Conservation (phyloP, 2,113 vertebrate genomes). For the Bubalus kerabau region DNA sequence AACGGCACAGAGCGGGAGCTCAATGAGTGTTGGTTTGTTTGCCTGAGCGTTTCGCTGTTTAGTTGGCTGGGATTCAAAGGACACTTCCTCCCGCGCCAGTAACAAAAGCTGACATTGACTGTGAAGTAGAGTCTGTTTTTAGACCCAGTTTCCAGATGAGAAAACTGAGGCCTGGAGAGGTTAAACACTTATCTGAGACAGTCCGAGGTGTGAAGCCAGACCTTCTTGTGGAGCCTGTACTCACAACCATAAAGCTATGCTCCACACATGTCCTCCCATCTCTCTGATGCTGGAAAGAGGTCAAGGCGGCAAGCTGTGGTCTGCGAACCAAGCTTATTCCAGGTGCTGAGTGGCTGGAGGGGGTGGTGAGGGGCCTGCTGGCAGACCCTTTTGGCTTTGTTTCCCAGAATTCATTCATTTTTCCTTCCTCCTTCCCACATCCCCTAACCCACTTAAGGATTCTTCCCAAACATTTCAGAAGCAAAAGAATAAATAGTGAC, state of each 20-base stretch:
- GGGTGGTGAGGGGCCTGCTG: background rate
- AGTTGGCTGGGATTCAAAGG: background rate
- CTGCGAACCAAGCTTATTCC: background rate
- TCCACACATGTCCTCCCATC: background rate
- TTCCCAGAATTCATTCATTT: background rate
- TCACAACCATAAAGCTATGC: background rate
- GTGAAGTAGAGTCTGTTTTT: background rate
- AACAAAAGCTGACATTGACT: background rate
- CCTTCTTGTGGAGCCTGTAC: background rate
- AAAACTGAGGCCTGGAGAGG: background rate
- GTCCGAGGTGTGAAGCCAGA: background rate
- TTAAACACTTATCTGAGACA: background rate
- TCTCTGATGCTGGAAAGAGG: background rate
- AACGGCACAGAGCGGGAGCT: rapidly evolving
- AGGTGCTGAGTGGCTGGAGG: background rate
- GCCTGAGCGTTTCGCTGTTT: background rate
- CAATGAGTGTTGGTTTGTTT: background rate
- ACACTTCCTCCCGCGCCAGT: background rate
- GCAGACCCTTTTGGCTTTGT: background rate
- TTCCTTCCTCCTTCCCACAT: background rate
- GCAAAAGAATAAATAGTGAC: background rate
- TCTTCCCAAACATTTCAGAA: background rate
- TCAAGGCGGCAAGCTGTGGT: rapidly evolving
- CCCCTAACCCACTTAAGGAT: background rate
- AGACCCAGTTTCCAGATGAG: background rate